phyloP scores from a whole-genome alignment of 2,888 invertebrate genomes.

The Euzophera pinguis region DNA sequence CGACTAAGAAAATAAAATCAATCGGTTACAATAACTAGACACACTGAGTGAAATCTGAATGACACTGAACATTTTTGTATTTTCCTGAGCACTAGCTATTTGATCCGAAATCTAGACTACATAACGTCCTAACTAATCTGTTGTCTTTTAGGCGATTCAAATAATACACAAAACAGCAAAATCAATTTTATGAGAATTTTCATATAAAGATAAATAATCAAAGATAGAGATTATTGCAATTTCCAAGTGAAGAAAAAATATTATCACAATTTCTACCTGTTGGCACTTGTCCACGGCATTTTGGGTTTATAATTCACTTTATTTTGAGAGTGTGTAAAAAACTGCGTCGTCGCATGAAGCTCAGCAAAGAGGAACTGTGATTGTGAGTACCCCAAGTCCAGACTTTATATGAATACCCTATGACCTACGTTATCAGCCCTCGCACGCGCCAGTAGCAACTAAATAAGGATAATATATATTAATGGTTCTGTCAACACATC shows the following conservation, averaged over 20 bases:
- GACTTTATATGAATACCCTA: constrained; percentile 61
- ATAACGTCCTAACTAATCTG: too few species aligned
- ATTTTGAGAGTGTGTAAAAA: constrained; percentile 69
- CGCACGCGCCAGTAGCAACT: constrained; percentile 60
- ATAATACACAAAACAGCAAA: too few species aligned
- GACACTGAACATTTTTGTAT: too few species aligned
- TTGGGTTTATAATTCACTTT: constrained; percentile 52
- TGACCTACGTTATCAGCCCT: constrained; percentile 62
- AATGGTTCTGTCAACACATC: constrained; percentile 2
- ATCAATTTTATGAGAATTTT: too few species aligned
- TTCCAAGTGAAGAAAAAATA: background rate
- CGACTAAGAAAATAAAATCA: too few species aligned
- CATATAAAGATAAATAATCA: too few species aligned
- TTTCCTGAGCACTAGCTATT: too few species aligned
- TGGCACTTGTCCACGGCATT: constrained; percentile 75
- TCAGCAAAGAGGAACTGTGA: constrained; percentile 44
- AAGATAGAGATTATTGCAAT: background rate
- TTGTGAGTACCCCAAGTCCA: constrained; percentile 31
- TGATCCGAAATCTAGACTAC: too few species aligned
- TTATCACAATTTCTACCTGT: constrained; percentile 52
- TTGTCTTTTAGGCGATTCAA: too few species aligned
- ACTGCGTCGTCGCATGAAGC: constrained; percentile 58
- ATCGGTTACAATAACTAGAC: too few species aligned
- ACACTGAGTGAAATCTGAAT: too few species aligned
- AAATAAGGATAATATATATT: constrained; percentile 25